phyloP scores from a whole-genome alignment of 2,888 invertebrate genomes.

The Mesoligia furuncula region DNA sequence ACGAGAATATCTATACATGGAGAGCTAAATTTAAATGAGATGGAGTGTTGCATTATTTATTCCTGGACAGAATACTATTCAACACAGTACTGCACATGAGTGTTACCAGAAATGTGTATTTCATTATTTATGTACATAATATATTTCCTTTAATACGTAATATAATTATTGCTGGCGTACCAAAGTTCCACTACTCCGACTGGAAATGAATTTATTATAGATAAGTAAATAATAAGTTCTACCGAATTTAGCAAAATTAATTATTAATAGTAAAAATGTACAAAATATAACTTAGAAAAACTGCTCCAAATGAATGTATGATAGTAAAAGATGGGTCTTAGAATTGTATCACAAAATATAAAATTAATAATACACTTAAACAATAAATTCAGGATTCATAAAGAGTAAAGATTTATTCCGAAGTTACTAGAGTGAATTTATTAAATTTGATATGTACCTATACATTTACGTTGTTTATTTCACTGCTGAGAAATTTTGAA shows the following conservation, averaged over 20 bases:
- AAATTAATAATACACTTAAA: conserved; percentile 44
- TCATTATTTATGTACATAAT: conserved; percentile 1
- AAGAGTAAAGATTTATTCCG: conserved; percentile 49
- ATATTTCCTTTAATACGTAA: conserved; percentile 19
- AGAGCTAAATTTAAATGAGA: conserved; percentile 9
- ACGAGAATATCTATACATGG: conserved; percentile 15
- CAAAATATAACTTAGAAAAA: conserved; percentile 38
- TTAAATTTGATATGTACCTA: conserved; percentile 80
- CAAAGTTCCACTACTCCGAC: conserved; percentile 34
- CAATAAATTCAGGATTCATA: conserved; percentile 48
- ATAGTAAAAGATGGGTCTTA: conserved; percentile 41
- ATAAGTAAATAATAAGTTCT: conserved; percentile 33
- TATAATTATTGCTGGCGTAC: conserved; percentile 35
- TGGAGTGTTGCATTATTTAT: conserved; percentile 17
- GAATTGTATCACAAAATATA: conserved; percentile 55
- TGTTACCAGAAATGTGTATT: conserved; percentile 23
- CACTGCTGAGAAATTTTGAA: conserved; percentile 95
- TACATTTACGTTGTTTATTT: conserved; percentile 89
- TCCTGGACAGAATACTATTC: conserved; percentile 11
- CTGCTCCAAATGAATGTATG: conserved; percentile 42
- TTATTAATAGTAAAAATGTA: conserved; percentile 30
- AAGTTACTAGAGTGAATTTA: conserved; percentile 65
- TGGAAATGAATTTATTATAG: conserved; percentile 11
- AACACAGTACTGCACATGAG: conserved; percentile 53
- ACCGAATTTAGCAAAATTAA: conserved; percentile 37